Conservation (phyloP, 2,888 invertebrate species). For the Elgonia sp. region DNA sequence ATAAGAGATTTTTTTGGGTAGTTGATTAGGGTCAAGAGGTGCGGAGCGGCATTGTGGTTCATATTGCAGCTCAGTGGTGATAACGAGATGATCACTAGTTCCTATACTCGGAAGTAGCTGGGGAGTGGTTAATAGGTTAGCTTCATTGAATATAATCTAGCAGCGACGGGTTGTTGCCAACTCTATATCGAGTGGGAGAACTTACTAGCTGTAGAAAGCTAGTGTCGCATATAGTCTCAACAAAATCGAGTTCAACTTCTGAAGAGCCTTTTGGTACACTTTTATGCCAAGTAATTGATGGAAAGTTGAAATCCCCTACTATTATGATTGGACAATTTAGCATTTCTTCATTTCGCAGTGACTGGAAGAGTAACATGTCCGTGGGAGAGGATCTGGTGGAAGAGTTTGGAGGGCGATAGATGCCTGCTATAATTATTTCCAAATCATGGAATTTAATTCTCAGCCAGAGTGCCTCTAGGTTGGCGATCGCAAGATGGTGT, state of each 20-base stretch:
- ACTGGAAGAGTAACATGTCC: neutral
- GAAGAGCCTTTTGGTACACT: neutral
- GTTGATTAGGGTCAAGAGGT: neutral
- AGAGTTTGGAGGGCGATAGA: slow-evolving; percentile 1
- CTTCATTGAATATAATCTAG: slow-evolving; percentile 11
- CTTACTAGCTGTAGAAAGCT: slow-evolving; percentile 11
- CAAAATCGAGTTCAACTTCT: slow-evolving; percentile 1
- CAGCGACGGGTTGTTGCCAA: neutral
- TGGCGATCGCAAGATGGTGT: neutral
- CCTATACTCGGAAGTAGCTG: slow-evolving; percentile 13
- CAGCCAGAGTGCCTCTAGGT: neutral
- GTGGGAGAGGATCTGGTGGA: neutral
- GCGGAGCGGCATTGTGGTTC: neutral
- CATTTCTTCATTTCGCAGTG: neutral
- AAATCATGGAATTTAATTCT: no score
- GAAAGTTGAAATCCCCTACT: slow-evolving; percentile 25
- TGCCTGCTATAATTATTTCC: neutral
- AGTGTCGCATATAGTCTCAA: neutral
- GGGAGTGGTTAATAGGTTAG: neutral
- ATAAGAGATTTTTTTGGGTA: neutral
- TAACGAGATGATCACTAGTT: slow-evolving; percentile 17
- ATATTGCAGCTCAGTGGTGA: neutral
- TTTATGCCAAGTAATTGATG: neutral
- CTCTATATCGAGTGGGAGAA: slow-evolving; percentile 11
- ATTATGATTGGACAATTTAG: slow-evolving; percentile 1